Base-by-base conservation (phyloP, 1,140 invertebrate species). In the Aporrectodea caliginosa region DNA sequence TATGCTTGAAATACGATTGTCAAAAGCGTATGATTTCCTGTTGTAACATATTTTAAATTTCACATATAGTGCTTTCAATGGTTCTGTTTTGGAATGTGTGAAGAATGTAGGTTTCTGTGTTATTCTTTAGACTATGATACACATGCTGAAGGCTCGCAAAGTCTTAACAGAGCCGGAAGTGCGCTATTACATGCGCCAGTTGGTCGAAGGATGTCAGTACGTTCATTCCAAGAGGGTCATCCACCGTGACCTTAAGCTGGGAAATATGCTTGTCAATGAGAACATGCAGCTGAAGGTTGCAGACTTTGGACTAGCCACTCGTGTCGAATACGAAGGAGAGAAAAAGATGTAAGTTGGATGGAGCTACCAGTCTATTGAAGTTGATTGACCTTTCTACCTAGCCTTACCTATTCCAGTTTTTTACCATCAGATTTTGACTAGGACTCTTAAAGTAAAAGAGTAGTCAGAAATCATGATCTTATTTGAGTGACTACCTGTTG, bases 181-280 rank as follows among this genome's bases (percentile, higher is more conserved):
- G 0, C 83, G 86, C n/a, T 87, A 84, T 79, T 87, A 85, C 81
- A 79, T 88, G 78, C 82, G 83, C 29, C 86, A 87, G 69, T 79
- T 88, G 27, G 83, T 87, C n/a, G 85, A 85, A 16, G 79, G 73
- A n/a, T 75, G 75, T 58, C 74, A 75, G n/a, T 82, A 82, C 76
- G 68, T 82, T 69, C 82, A 82, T 79, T 27, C 2, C 1, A 30
- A 73, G 32, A 27, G 68, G 22, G 69, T 83, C 74, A 87, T 89
- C 75, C 88, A 89, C 80, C 81, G 88, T 16, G 88, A 89, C 81
- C 83, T 89, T 68, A 89, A 89, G 81, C 85, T 89, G 16, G 87
- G 86, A 27, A 89, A 89, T 77, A 87, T 89, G 85, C 80, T 89
- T 12, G 84, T 89, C 32, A 87, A 86, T 78, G 83, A 86, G 14